Evolutionary conservation across 2,113 vertebrate species (phyloP).

Genomic region (Carassius gibelio): DNA sequence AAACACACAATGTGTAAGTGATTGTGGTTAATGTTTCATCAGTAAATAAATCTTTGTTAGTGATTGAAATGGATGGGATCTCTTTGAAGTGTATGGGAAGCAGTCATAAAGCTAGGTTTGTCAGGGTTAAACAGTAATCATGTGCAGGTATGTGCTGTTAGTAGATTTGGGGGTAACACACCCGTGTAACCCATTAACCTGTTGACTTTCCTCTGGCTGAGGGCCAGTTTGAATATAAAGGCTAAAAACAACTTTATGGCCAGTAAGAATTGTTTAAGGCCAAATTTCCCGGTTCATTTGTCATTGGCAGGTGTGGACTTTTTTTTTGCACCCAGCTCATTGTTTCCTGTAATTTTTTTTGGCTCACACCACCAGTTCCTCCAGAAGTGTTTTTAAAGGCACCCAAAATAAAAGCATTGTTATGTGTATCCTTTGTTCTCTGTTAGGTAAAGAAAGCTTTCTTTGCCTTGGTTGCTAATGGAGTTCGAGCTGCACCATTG

Average conservation of each 20-base stretch:
- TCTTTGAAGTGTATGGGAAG: conserved; percentile 49
- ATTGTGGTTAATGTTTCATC: conserved; percentile 63
- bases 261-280: neutral
- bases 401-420: neutral
- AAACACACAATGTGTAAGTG: neutral
- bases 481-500: conserved; percentile 89
- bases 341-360: conserved; percentile 1
- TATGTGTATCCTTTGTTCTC: conserved; percentile 29
- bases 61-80: conserved; percentile 29
- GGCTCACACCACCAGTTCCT: neutral
- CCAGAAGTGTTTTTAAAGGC: neutral
- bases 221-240: neutral
- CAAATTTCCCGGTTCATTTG: too few species aligned
- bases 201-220: neutral
- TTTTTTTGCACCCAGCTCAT: neutral
- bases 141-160: neutral
- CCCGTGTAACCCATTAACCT: conserved; percentile 7
- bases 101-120: conserved; percentile 55
- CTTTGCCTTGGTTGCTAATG: conserved; percentile 79
- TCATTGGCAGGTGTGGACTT: neutral
- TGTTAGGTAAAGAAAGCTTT: conserved; percentile 97
- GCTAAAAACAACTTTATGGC: neutral
- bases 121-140: conserved; percentile 72
- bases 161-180: neutral
- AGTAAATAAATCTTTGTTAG: neutral